Evolutionary conservation across 2,888 invertebrate genomes (phyloP).

Genomic region (Mesorhabditis sp.): DNA sequence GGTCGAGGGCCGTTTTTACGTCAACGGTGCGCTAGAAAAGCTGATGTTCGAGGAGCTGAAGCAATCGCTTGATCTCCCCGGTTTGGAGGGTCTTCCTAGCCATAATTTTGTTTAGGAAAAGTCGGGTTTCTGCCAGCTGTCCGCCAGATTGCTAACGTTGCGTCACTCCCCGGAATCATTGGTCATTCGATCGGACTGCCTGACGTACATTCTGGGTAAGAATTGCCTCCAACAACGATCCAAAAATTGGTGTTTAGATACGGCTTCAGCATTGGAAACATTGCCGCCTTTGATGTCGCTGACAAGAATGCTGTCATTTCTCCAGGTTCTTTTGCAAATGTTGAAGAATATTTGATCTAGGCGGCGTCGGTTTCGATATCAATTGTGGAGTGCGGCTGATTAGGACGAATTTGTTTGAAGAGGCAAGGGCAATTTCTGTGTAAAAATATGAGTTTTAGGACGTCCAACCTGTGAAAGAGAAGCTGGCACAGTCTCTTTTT

Average conservation of each 20-base stretch:
- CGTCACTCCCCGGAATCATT: conserved; percentile 74
- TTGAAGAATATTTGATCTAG: conserved; percentile 30
- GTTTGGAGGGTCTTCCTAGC: conserved; percentile 52
- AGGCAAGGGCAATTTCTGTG: conserved; percentile 68
- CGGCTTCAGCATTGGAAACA: conserved; percentile 98
- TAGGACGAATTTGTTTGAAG: conserved; percentile 86
- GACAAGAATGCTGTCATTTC: conserved; percentile 89
- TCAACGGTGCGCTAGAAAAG: conserved; percentile 82
- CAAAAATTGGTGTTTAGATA: conserved; percentile 71
- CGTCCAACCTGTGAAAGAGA: conserved; percentile 67
- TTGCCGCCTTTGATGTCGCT: conserved; percentile 95
- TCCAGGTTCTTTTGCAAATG: conserved; percentile 66
- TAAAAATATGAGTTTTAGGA: background rate
- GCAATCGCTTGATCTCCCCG: conserved; percentile 78
- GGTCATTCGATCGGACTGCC: conserved; percentile 37
- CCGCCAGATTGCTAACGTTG: conserved; percentile 98
- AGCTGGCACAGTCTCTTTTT: conserved; percentile 84
- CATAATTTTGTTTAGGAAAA: conserved; percentile 56
- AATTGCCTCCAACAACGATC: too few species aligned
- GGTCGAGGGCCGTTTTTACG: conserved; percentile 96
- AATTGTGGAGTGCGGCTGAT: conserved; percentile 94
- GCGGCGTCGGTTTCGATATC: conserved; percentile 98
- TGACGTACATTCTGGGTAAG: conserved; percentile 35
- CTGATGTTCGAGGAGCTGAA: conserved; percentile 93
- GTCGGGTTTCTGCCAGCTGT: conserved; percentile 97